Percentiles rank a stretch among this genome's conserved stretches.
Evolutionary conservation across 2,888 invertebrate species (phyloP).

Genomic region (Oscheius sp.): DNA sequence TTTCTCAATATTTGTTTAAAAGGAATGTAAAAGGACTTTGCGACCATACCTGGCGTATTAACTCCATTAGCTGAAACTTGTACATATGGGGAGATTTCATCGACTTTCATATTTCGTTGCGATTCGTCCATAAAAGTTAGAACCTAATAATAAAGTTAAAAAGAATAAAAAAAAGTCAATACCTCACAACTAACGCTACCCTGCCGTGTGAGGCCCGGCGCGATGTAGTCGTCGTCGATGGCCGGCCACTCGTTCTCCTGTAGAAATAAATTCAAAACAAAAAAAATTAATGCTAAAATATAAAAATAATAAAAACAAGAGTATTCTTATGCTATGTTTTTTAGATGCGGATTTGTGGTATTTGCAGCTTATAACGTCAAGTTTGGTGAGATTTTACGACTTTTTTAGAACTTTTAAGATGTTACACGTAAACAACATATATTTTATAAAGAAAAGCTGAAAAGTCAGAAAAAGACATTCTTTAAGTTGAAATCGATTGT

Average conservation of each 20-base stretch:
- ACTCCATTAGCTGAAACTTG: neutral
- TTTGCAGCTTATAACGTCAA: neutral
- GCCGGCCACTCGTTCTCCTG: conserved; percentile 20
- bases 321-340: too few relatives aligned
- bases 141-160: conserved; percentile 2
- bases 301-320: too few relatives aligned
- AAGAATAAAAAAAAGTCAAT: neutral
- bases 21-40: too few relatives aligned
- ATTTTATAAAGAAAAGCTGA: neutral
- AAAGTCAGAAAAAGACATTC: neutral
- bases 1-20: too few relatives aligned
- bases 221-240: conserved; percentile 24
- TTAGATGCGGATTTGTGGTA: too few relatives aligned
- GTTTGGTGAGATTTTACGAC: neutral
- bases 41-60: neutral
- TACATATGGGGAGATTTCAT: conserved; percentile 14
- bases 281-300: too few relatives aligned
- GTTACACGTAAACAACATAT: neutral
- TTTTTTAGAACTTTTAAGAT: neutral
- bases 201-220: conserved; percentile 34
- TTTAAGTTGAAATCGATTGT: too few relatives aligned
- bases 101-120: conserved; percentile 1
- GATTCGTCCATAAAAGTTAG: conserved; percentile 8
- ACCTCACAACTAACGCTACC: conserved; percentile 31
- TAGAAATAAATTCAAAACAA: conserved; percentile 7